These are phyloP conservation scores for Tiphia femorata DNA, from an alignment of 2,888 invertebrate species.

Conservation along the genomic window DNA sequence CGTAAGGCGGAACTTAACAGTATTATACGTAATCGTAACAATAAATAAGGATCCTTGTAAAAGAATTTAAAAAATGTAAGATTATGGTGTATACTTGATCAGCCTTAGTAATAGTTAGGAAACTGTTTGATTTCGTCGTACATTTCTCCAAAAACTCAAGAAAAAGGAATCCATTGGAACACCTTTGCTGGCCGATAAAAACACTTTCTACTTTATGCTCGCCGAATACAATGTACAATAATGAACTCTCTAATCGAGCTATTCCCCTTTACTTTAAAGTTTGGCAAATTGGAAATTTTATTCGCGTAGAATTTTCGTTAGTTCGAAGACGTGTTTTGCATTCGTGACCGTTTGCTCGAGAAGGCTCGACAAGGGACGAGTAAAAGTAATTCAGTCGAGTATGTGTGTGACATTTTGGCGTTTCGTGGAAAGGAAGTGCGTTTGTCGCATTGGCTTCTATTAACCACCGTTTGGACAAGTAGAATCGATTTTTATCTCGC, in stretches of 20 bases:
- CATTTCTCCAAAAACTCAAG: too few species aligned
- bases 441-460: slow-evolving; percentile 22
- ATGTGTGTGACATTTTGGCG: background rate
- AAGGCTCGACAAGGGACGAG: slow-evolving; percentile 27
- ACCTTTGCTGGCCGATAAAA: too few species aligned
- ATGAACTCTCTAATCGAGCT: too few species aligned
- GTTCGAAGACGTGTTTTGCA: too few species aligned
- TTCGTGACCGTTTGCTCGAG: slow-evolving; percentile 9
- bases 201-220: too few species aligned
- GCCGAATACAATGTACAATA: too few species aligned
- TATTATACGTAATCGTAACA: background rate
- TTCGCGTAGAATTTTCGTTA: too few species aligned
- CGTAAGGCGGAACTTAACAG: background rate
- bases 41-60: slow-evolving; percentile 3
- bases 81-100: slow-evolving; percentile 11
- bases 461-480: slow-evolving; percentile 13
- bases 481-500: slow-evolving; percentile 15
- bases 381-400: slow-evolving; percentile 23
- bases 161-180: too few species aligned
- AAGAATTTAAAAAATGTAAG: background rate
- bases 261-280: too few species aligned
- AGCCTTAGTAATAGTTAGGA: too few species aligned
- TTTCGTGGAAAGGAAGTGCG: slow-evolving; percentile 31
- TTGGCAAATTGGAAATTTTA: too few species aligned
- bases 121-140: too few species aligned